Percentiles rank a stretch among this genome's conserved stretches.
These are phyloP conservation scores for Podarcis lilfordi DNA, from an alignment of 2,797 vertebrate species.

Conservation along the genomic window DNA sequence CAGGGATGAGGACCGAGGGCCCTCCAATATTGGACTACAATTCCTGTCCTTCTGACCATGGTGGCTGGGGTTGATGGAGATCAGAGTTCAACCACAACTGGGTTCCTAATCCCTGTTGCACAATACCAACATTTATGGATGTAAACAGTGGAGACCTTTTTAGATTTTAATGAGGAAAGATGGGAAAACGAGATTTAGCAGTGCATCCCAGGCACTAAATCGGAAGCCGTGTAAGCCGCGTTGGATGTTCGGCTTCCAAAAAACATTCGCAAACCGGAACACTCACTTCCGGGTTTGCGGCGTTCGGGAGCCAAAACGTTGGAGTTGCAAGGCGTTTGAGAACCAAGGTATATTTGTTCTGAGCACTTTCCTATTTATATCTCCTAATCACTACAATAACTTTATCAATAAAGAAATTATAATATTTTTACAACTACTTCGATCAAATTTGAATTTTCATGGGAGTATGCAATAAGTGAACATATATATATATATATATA, in stretches of 20 bases:
- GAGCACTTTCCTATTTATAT: not conserved
- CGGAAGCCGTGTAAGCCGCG: rapidly evolving
- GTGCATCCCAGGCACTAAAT: no score
- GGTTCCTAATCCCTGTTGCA: not conserved
- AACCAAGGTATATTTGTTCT: not conserved
- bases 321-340: no score
- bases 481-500: no score
- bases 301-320: no score
- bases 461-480: no score
- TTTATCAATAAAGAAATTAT: not conserved
- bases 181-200: not conserved
- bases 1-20: not conserved
- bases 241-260: no score
- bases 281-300: no score
- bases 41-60: not conserved
- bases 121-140: not conserved
- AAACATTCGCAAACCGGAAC: no score
- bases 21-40: no score
- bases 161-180: not conserved
- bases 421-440: not conserved
- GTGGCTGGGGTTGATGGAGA: no score
- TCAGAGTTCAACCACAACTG: no score
- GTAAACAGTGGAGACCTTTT: not conserved
- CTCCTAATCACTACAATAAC: not conserved
- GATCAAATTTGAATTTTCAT: no score